Evolutionary conservation across 2,113 vertebrate genomes (phyloP).

Genomic region (Pygathrix nemaeus): DNA sequence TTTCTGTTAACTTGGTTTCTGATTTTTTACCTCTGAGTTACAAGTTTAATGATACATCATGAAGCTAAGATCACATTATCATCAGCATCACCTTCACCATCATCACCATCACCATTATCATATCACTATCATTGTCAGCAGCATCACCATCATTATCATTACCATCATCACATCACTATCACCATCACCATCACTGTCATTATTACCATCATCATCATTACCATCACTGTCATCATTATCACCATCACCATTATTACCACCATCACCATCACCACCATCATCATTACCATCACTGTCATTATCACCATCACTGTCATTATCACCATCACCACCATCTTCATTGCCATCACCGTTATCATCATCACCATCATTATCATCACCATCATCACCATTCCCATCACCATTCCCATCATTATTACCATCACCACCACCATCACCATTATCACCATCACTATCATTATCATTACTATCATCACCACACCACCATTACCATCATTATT

Average conservation of each 20-base stretch:
- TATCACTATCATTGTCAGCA: too few relatives aligned
- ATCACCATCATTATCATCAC: fast-evolving
- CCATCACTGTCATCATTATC: fast-evolving
- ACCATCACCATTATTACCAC: fast-evolving
- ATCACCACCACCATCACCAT: fast-evolving
- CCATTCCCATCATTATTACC: fast-evolving
- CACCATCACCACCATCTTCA: fast-evolving
- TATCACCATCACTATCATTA: neutral
- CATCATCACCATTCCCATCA: fast-evolving
- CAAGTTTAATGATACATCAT: neutral
- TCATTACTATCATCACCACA: fast-evolving
- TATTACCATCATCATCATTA: too few relatives aligned
- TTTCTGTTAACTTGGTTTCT: neutral
- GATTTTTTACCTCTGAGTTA: neutral
- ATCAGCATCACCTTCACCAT: too few relatives aligned
- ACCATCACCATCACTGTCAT: too few relatives aligned
- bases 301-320: too few relatives aligned
- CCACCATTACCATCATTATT: fast-evolving
- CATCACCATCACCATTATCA: too few relatives aligned
- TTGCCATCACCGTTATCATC: fast-evolving
- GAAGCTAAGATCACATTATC: neutral
- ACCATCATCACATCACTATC: fast-evolving
- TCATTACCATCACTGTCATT: too few relatives aligned
- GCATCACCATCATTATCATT: fast-evolving
- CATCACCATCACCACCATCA: fast-evolving